These are phyloP conservation scores for Leptestheria dahalacensis DNA, from an alignment of 1,140 invertebrate genomes.

Conservation along the genomic window DNA sequence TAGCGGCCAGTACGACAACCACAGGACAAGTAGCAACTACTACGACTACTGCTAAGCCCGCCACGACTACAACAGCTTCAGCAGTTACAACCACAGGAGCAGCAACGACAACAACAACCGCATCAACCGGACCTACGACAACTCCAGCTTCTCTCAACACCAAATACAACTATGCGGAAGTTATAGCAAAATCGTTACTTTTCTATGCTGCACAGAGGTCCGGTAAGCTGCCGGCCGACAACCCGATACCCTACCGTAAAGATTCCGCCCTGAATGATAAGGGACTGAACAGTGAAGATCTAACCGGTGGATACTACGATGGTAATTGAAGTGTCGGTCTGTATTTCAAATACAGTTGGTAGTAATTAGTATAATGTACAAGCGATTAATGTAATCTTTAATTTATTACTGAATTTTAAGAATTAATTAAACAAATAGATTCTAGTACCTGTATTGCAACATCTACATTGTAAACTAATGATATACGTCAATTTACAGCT, in stretches of 20 bases:
- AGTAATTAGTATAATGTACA: too few relatives aligned
- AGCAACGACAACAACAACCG: neutral
- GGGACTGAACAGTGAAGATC: conserved; percentile 37
- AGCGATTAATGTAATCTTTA: too few relatives aligned
- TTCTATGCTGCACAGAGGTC: conserved; percentile 50
- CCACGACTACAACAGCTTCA: conserved; percentile 4
- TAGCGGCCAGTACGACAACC: neutral
- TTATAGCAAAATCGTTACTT: conserved; percentile 36
- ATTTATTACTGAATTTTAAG: neutral
- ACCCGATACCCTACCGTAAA: conserved; percentile 39
- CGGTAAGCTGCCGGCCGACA: conserved; percentile 38
- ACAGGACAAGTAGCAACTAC: neutral
- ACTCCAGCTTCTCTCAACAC: conserved; percentile 1
- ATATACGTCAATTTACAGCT: conserved; percentile 29
- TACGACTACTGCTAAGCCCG: neutral
- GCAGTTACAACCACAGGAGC: neutral
- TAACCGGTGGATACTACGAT: conserved; percentile 50
- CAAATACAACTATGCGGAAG: conserved; percentile 36
- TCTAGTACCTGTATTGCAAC: neutral
- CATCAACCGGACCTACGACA: conserved; percentile 1
- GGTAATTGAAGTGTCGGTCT: too few relatives aligned
- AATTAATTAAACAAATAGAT: neutral
- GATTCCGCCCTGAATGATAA: conserved; percentile 41
- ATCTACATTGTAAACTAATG: neutral
- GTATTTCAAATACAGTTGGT: conserved; percentile 9